Percentiles rank a stretch among this genome's conserved stretches.
These are phyloP conservation scores for Stomatorhinus ivindoensis DNA, from an alignment of 2,113 vertebrate species.

Conservation along the genomic window DNA sequence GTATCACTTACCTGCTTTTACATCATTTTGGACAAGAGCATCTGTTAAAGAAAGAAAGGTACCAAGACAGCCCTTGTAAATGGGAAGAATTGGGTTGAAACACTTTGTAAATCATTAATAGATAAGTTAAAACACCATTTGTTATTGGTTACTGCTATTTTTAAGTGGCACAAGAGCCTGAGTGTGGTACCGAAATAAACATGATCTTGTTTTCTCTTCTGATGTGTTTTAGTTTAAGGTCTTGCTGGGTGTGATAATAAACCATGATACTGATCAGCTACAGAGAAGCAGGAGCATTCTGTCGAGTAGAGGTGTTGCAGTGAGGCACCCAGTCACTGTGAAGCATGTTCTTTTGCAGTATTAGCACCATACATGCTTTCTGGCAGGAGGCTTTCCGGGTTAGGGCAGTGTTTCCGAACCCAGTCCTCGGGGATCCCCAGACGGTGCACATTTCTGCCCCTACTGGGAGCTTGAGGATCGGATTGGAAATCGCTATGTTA, in stretches of 20 bases:
- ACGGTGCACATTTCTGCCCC: background rate
- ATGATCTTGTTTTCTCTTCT: background rate
- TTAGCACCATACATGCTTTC: background rate
- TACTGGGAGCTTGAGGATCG: background rate
- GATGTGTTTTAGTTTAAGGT: background rate
- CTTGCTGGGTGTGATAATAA: background rate
- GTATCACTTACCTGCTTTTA: background rate
- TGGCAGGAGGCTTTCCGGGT: background rate
- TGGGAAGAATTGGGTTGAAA: background rate
- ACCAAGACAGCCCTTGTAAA: background rate
- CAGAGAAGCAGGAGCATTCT: background rate
- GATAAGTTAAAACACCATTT: background rate
- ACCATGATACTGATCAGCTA: background rate
- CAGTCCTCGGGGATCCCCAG: background rate
- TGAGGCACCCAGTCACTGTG: background rate
- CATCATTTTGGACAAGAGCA: background rate
- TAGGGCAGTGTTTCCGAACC: background rate
- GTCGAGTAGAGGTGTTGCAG: background rate
- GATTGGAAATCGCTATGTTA: background rate
- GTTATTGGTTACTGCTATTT: background rate
- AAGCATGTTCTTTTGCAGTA: background rate
- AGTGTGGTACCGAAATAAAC: background rate
- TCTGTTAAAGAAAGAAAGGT: background rate
- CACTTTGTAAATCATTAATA: background rate
- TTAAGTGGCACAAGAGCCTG: background rate